These are phyloP conservation scores for Protonibea diacanthus DNA, from an alignment of 2,797 vertebrate species.

Conservation along the genomic window DNA sequence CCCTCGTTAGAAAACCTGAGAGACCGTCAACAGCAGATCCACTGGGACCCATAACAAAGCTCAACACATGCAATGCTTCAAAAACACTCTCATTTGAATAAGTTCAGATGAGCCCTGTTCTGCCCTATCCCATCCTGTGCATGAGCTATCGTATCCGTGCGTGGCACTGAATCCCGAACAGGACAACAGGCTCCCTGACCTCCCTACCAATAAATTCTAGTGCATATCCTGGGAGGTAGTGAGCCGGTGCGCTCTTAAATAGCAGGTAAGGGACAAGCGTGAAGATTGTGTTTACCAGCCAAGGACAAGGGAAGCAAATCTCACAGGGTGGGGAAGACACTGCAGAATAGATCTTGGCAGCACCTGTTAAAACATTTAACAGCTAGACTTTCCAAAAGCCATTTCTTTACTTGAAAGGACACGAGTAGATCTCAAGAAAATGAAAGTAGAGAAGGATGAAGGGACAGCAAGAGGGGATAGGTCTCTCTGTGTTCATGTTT, in stretches of 20 bases:
- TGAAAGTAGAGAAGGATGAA: conserved; percentile 13
- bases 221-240: conserved; percentile 54
- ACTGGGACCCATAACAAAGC: conserved; percentile 78
- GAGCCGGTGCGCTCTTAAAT: conserved; percentile 61
- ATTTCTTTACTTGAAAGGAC: conserved; percentile 54
- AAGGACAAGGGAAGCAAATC: conserved; percentile 73
- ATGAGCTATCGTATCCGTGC: conserved; percentile 34
- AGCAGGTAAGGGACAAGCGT: conserved; percentile 71
- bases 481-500: conserved; percentile 25
- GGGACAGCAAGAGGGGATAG: neutral
- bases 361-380: conserved; percentile 70
- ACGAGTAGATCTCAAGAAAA: conserved; percentile 39
- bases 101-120: conserved; percentile 67
- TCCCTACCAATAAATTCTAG: conserved; percentile 68
- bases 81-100: conserved; percentile 76
- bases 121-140: conserved; percentile 45
- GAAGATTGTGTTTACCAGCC: conserved; percentile 77
- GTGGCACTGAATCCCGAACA: conserved; percentile 72
- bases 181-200: conserved; percentile 59
- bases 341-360: conserved; percentile 57
- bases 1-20: conserved; percentile 81
- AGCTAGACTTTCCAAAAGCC: conserved; percentile 55
- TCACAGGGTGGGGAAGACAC: conserved; percentile 34
- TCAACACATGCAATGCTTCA: conserved; percentile 74
- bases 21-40: conserved; percentile 75